These are phyloP conservation scores for Tricholaema leucomelas DNA, from an alignment of 2,113 vertebrate genomes.

Conservation along the genomic window DNA sequence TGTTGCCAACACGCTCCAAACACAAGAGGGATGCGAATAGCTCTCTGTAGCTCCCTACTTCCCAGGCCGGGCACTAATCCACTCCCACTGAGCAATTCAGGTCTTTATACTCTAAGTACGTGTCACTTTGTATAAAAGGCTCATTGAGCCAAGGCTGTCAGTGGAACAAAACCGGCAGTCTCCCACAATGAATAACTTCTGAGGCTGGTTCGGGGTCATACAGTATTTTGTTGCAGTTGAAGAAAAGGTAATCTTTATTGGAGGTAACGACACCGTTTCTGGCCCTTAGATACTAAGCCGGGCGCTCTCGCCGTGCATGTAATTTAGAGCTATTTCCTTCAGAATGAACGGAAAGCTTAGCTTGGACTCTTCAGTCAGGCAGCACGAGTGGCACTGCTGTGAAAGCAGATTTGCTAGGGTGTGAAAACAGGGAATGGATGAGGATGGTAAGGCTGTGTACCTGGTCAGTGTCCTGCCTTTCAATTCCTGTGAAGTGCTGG, in stretches of 20 bases:
- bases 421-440: neutral
- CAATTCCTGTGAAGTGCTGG: slow-evolving; percentile 8
- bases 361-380: neutral
- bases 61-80: neutral
- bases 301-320: neutral
- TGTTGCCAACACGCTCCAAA: neutral
- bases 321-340: neutral
- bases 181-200: neutral
- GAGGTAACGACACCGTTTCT: neutral
- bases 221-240: neutral
- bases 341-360: neutral
- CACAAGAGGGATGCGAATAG: neutral
- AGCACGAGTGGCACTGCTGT: neutral
- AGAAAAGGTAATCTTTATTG: neutral
- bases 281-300: neutral
- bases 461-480: neutral
- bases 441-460: neutral
- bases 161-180: neutral
- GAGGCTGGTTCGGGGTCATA: neutral
- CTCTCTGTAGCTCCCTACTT: neutral
- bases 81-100: neutral
- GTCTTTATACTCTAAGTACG: neutral
- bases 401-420: neutral
- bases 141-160: neutral
- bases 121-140: neutral